Evolutionary conservation across 2,113 vertebrate genomes (phyloP), one percentile per base, ranked within the genome.

Genomic region (Rhombomys opimus): DNA sequence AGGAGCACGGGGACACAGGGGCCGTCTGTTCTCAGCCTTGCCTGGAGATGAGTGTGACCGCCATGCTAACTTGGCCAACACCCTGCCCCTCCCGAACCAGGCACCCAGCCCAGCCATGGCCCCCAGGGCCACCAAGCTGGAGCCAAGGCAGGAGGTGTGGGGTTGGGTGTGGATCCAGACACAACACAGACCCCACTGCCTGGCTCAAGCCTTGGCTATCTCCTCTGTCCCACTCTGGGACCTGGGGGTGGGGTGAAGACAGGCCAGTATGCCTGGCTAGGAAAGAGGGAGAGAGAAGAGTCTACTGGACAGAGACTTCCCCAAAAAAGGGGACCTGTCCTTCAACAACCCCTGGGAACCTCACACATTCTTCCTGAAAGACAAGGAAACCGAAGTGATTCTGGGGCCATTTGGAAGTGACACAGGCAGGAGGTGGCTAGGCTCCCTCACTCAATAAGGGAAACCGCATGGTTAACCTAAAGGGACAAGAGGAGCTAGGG

Each of bases 1-100:
- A 68, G 95, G 97, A 96, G 97, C 50, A 63, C 93, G 95, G 95
- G 96, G 93, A 98, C 97, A 98, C 97, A 97, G 97, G 97, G 95
- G 92, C 96, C 1, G 97, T 97, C 97, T 98, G 97, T 98, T 98
- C 97, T 97, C 97, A 59, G 97, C 96, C 97, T 96, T 95, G 97
- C 97, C 96, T 78, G 70, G 86, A 96, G 95, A 97, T 86, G 97
- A 98, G 97, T 98, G 97, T 98, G 97, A 98, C 95, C 82, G 95
- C 96, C 97, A 98, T 97, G 97, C 96, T 97, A 97, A 98, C 95
- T 96, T 94, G 91, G 96, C 95, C 96, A 96, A 96, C 90, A 96
- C 96, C 92, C 96, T 91, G 59, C 75, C 91, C 87, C 72, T 27
- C 81, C 91, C 57, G 17, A 4, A n/a, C 81, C 88, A 97, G 95